Conservation (phyloP, 2,888 invertebrate genomes). For the Opisthograptis luteolata region DNA sequence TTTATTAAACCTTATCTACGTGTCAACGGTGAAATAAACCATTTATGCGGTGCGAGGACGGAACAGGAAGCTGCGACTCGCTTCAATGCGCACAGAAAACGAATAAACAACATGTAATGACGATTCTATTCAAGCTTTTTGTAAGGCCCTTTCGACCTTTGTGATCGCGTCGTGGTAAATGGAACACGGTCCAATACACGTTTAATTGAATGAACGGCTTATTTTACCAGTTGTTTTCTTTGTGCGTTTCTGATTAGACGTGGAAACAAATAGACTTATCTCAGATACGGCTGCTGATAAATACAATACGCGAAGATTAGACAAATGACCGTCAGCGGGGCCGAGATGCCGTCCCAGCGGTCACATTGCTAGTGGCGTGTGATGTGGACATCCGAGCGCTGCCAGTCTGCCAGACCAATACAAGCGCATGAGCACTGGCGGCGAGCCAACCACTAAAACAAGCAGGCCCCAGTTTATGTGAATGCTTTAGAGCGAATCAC, state of each 20-base stretch:
- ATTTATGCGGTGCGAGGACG: constrained; percentile 49
- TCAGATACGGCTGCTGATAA: constrained; percentile 38
- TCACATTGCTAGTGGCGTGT: constrained; percentile 43
- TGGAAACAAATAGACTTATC: constrained; percentile 18
- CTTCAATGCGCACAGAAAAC: constrained; percentile 56
- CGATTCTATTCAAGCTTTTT: constrained; percentile 68
- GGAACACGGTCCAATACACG: constrained; percentile 42
- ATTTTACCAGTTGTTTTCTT: constrained; percentile 17
- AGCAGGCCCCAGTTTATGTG: constrained; percentile 53
- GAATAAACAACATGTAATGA: constrained; percentile 70
- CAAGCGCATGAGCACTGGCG: constrained; percentile 59
- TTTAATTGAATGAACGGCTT: constrained; percentile 39
- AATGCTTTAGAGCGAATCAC: constrained; percentile 50
- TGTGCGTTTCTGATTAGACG: constrained; percentile 11
- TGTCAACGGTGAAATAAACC: constrained; percentile 44
- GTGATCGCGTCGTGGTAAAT: constrained; percentile 44
- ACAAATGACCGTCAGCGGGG: constrained; percentile 38
- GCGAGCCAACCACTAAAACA: constrained; percentile 68
- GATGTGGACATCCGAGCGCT: constrained; percentile 36
- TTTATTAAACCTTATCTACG: constrained; percentile 47
- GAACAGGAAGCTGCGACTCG: constrained; percentile 71
- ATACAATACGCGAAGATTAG: constrained; percentile 45
- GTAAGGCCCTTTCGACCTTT: constrained; percentile 64
- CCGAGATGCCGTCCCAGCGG: constrained; percentile 43
- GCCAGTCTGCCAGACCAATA: constrained; percentile 63